Conservation (phyloP, 1,140 invertebrate species). For the Whitmania pigra region DNA sequence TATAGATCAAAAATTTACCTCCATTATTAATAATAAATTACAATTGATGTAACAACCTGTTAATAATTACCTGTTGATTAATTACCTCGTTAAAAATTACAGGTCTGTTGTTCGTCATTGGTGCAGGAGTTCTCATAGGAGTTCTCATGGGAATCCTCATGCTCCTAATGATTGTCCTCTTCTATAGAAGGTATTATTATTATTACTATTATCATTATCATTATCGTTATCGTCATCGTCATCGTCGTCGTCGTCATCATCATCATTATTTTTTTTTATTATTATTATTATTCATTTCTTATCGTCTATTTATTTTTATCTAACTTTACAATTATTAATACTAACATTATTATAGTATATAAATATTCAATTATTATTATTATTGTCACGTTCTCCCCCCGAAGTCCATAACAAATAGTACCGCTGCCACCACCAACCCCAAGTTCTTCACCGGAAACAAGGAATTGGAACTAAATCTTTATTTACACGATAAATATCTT, state of each 20-base stretch:
- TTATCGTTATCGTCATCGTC: neutral
- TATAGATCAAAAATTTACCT: neutral
- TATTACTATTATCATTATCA: neutral
- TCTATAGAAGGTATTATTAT: neutral
- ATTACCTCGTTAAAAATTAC: neutral
- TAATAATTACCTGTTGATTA: no score
- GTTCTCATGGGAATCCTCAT: conserved; percentile 1
- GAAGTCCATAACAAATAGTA: no score
- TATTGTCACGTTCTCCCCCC: no score
- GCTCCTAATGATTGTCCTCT: conserved; percentile 8
- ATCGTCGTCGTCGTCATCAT: neutral
- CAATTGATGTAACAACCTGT: neutral
- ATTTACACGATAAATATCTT: no score
- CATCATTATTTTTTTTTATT: neutral
- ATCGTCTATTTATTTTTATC: neutral
- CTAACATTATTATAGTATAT: no score
- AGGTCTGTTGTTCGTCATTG: conserved; percentile 1
- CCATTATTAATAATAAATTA: neutral
- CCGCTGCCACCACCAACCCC: no score
- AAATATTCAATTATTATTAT: no score
- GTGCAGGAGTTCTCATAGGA: conserved; percentile 2
- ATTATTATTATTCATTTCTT: neutral
- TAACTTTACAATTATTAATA: neutral
- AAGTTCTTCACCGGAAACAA: no score
- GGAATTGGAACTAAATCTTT: no score